These are phyloP conservation scores for Druon quercuslanigerum DNA, from an alignment of 1,140 invertebrate species.

Conservation along the genomic window DNA sequence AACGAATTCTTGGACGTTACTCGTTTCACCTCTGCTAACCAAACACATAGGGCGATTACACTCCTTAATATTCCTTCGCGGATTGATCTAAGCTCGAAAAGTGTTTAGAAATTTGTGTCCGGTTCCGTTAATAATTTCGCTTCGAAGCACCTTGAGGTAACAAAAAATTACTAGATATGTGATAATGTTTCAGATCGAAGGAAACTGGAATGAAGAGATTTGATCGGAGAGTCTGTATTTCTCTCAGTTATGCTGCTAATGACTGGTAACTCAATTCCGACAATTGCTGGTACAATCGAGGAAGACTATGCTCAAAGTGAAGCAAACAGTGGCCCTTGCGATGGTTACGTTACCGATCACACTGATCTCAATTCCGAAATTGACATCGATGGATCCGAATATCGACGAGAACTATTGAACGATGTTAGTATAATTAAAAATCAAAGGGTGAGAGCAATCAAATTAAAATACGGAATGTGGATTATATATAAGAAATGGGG, in stretches of 20 bases:
- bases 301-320: conserved; percentile 71
- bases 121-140: too few species aligned
- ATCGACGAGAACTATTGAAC: conserved; percentile 83
- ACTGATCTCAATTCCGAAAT: conserved; percentile 85
- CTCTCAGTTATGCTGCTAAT: conserved; percentile 68
- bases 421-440: conserved; percentile 78
- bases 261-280: conserved; percentile 69
- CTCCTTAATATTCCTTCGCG: too few species aligned
- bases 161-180: background rate
- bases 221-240: conserved; percentile 57
- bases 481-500: too few species aligned
- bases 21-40: too few species aligned
- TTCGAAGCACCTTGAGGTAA: too few species aligned
- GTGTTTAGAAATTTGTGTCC: too few species aligned
- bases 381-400: conserved; percentile 83
- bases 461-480: too few species aligned
- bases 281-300: conserved; percentile 70
- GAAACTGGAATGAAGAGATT: conserved; percentile 54
- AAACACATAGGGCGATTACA: too few species aligned
- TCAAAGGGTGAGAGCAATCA: too few species aligned
- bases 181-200: background rate
- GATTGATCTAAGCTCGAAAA: too few species aligned
- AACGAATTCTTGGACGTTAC: too few species aligned
- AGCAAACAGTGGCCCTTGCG: conserved; percentile 70
- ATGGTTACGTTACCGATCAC: conserved; percentile 85